Evolutionary conservation across 2,888 invertebrate species (phyloP), one percentile per base, ranked within the genome.

Genomic region (Andrena camellia): DNA sequence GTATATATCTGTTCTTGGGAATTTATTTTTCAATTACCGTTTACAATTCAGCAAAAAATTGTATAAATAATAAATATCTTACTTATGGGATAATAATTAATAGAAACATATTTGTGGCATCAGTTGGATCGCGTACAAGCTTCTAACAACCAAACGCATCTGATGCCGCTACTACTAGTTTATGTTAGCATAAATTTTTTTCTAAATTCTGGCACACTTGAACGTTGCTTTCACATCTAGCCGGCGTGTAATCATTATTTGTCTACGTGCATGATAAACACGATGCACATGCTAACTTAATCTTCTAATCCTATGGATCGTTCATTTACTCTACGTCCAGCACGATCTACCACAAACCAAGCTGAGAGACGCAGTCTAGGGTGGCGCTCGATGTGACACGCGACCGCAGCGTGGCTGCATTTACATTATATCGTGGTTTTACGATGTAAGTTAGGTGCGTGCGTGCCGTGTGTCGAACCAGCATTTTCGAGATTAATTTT

Each of bases 401-500:
- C 92, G 93, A 93, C 92, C 91, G 81, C 90, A 90, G 86, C 85
- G 85, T 77, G 83, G 88, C 86, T 90, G 90, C 90, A 90, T 86
- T 90, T 89, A 88, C 86, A 87, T 89, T 89, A 89, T 78, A 79
- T 79, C 88, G 86, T 81, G 81, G 87, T 89, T 75, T 85, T 87
- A 84, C 81, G 81, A 84, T 57, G 85, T 81, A 86, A 74, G 77
- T 81, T 69, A 59, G 84, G 83, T 88, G 88, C 89, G 82, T 88
- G 87, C 88, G 89, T 89, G 86, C 86, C 86, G 86, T 87, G 84
- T 89, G 76, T 84, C 84, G 84, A 81, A 86, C 86, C 87, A 82
- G 85, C 93, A 91, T 92, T 93, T 91, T 92, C 91, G 84, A 92
- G 91, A 93, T 93, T 93, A 93, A 93, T 93, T 92, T 92, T 92